These are phyloP conservation scores for Lepus europaeus DNA, from an alignment of 2,113 vertebrate species.

Conservation along the genomic window DNA sequence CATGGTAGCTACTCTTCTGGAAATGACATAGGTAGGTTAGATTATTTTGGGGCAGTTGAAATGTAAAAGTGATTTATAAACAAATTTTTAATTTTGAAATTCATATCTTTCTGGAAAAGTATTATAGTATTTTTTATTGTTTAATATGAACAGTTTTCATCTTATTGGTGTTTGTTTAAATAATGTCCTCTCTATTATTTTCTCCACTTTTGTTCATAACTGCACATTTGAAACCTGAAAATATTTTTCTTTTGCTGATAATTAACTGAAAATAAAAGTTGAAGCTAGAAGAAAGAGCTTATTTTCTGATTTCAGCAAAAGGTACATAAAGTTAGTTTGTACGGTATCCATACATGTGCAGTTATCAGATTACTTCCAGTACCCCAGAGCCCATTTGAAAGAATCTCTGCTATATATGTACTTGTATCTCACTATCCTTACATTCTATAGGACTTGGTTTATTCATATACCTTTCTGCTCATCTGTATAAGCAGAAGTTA, in stretches of 20 bases:
- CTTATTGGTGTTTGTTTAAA: background rate
- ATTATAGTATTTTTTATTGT: background rate
- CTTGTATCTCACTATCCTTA: background rate
- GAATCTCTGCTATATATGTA: background rate
- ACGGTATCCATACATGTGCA: too few species aligned
- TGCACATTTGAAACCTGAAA: background rate
- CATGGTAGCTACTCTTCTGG: conserved; percentile 97
- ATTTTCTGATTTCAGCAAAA: background rate
- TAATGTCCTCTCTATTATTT: background rate
- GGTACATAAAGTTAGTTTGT: background rate
- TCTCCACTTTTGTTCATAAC: background rate
- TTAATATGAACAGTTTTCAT: background rate
- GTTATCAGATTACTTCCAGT: background rate
- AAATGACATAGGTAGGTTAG: conserved; percentile 95
- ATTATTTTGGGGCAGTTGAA: background rate
- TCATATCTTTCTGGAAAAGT: background rate
- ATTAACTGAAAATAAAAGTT: background rate
- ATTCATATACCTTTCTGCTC: background rate
- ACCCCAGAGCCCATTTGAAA: background rate
- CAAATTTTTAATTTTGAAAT: background rate
- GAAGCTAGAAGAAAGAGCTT: background rate
- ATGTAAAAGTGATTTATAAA: background rate
- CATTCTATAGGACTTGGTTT: background rate
- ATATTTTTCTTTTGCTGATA: background rate
- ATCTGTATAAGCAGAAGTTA: background rate